Conservation (phyloP, 2,797 vertebrate species). For the Pterois miles region DNA sequence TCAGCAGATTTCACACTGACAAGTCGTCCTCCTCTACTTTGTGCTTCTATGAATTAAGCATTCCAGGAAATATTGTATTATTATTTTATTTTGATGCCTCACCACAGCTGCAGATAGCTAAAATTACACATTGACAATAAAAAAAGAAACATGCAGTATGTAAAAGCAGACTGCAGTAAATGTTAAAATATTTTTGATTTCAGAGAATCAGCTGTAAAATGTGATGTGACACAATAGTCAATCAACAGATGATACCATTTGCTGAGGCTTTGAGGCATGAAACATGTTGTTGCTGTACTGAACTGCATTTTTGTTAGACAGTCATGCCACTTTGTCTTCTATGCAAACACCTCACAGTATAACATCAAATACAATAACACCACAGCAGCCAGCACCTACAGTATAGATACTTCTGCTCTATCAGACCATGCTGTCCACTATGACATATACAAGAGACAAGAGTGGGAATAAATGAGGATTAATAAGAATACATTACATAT, state of each 20-base stretch:
- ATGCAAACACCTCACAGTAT: neutral
- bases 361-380: neutral
- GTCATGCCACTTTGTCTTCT: neutral
- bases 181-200: neutral
- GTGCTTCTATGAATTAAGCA: slow-evolving; percentile 18
- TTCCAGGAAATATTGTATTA: slow-evolving; percentile 10
- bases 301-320: neutral
- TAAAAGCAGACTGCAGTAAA: neutral
- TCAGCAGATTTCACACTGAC: slow-evolving; percentile 37
- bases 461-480: too few species aligned
- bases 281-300: neutral
- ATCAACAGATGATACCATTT: neutral
- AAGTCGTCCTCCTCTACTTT: slow-evolving; percentile 8
- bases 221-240: too few species aligned
- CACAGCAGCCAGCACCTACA: too few species aligned
- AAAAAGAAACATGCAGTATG: neutral
- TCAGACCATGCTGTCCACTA: too few species aligned
- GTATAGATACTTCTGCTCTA: too few species aligned
- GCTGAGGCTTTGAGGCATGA: too few species aligned
- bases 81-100: neutral
- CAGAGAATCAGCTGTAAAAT: neutral
- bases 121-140: neutral
- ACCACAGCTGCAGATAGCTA: neutral
- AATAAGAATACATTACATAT: too few species aligned
- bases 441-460: too few species aligned